Conservation (phyloP, 2,113 vertebrate genomes). For the Caloenas nicobarica region DNA sequence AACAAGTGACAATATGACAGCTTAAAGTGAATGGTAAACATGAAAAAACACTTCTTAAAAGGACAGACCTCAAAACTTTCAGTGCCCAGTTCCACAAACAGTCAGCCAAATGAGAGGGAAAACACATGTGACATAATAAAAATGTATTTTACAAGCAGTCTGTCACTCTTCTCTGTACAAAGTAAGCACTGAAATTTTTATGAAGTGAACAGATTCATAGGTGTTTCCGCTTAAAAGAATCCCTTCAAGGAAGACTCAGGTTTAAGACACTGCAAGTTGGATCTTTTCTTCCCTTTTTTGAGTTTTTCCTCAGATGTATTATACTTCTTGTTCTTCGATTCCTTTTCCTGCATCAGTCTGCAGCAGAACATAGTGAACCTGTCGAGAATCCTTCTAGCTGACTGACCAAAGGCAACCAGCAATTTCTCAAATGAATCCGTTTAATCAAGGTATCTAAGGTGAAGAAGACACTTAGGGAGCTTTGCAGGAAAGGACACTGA, state of each 20-base stretch:
- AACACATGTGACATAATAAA: background rate
- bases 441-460: conserved; percentile 27
- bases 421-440: conserved; percentile 9
- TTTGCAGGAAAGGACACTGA: background rate
- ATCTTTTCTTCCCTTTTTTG: background rate
- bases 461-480: background rate
- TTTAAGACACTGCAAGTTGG: background rate
- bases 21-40: background rate
- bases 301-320: background rate
- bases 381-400: background rate
- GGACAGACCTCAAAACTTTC: background rate
- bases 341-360: background rate
- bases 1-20: background rate
- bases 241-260: background rate
- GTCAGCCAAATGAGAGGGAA: background rate
- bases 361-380: background rate
- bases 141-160: background rate
- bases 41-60: background rate
- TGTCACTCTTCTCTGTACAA: background rate
- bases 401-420: background rate
- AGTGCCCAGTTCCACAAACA: background rate
- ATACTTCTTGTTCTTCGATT: background rate
- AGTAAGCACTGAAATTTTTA: background rate
- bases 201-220: background rate
- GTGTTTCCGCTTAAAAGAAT: background rate